phyloP scores from a whole-genome alignment of 1,140 invertebrate genomes.

The Sarcophaga bullata region DNA sequence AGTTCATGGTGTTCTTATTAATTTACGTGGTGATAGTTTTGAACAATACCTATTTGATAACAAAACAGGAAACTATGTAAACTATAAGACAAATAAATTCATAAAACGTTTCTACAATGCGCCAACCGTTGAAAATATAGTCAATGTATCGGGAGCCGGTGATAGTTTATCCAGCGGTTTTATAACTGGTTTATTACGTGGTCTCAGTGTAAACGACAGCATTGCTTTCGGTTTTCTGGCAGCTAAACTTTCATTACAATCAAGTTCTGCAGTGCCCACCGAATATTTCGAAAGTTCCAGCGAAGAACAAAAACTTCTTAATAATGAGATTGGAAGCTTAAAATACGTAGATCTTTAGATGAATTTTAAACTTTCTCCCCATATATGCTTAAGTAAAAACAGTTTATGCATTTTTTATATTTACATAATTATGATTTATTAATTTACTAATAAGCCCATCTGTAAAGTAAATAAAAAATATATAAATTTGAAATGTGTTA shows the following conservation, averaged over 20 bases:
- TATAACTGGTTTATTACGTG: conserved; percentile 68
- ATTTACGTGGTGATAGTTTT: conserved; percentile 53
- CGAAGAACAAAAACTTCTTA: conserved; percentile 21
- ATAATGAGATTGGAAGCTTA: conserved; percentile 36
- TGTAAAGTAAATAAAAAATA: conserved; percentile 48
- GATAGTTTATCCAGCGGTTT: conserved; percentile 74
- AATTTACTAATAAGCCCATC: conserved; percentile 57
- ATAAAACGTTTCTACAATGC: conserved; percentile 66
- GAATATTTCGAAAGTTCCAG: conserved; percentile 50
- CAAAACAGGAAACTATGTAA: conserved; percentile 3
- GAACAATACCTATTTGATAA: conserved; percentile 48
- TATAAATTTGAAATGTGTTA: not conserved
- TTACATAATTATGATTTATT: conserved; percentile 24
- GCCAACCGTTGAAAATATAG: conserved; percentile 64
- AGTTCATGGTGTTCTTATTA: conserved; percentile 68
- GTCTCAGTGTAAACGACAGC: conserved; percentile 66
- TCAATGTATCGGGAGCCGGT: conserved; percentile 74
- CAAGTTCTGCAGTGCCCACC: conserved; percentile 67
- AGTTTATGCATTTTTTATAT: conserved; percentile 42
- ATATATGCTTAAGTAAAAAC: not conserved
- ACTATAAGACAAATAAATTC: conserved; percentile 39
- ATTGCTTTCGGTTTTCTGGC: conserved; percentile 69
- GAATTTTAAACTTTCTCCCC: not conserved
- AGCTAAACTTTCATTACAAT: conserved; percentile 68
- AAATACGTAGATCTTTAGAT: not conserved